phyloP scores from a whole-genome alignment of 2,888 invertebrate species.

The Polydesmus complanatus region DNA sequence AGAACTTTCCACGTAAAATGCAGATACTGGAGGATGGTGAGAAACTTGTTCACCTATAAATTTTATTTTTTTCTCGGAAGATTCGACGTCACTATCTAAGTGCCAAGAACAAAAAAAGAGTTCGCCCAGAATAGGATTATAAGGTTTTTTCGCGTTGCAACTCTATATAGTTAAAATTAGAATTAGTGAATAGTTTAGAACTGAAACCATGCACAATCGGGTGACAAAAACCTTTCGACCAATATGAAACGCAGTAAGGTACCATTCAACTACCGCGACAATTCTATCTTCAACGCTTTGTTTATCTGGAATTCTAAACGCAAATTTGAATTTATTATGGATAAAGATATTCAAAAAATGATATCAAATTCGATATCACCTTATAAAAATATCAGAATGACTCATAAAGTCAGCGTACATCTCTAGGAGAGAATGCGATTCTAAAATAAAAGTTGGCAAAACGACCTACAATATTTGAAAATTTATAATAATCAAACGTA shows the following conservation, averaged over 20 bases:
- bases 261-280: slow-evolving; percentile 37
- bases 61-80: slow-evolving; percentile 22
- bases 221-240: slow-evolving; percentile 28
- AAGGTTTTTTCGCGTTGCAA: slow-evolving; percentile 37
- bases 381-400: slow-evolving; percentile 35
- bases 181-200: background rate
- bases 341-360: background rate
- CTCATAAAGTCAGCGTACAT: slow-evolving; percentile 39
- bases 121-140: slow-evolving; percentile 42
- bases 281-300: slow-evolving; percentile 31
- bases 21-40: slow-evolving; percentile 39
- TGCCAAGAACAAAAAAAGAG: slow-evolving; percentile 40
- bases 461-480: slow-evolving; percentile 27
- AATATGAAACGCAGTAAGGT: slow-evolving; percentile 37
- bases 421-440: slow-evolving; percentile 37
- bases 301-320: slow-evolving; percentile 22
- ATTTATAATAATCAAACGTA: background rate
- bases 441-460: slow-evolving; percentile 38
- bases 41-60: slow-evolving; percentile 39
- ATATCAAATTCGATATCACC: slow-evolving; percentile 24
- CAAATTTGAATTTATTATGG: background rate
- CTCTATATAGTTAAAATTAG: slow-evolving; percentile 19
- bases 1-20: slow-evolving; percentile 39
- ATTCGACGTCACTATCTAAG: slow-evolving; percentile 19
- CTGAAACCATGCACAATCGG: background rate